phyloP scores from a whole-genome alignment of 2,113 vertebrate species.

The Dolichotis patagonum region DNA sequence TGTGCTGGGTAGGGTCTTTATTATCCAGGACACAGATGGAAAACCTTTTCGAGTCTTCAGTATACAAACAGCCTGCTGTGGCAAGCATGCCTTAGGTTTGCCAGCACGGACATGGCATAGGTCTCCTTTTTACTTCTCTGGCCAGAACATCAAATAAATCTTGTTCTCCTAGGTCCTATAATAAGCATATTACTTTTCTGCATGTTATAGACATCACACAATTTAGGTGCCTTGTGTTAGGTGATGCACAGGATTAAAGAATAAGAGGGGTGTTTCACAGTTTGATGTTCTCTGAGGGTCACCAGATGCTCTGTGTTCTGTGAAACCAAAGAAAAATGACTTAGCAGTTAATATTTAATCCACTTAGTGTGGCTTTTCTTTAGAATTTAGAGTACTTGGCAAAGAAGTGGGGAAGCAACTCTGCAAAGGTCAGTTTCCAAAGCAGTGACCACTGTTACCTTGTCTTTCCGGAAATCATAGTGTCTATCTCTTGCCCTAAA shows the following conservation, averaged over 20 bases:
- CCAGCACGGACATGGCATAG: background rate
- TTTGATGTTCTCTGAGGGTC: background rate
- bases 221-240: background rate
- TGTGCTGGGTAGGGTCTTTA: background rate
- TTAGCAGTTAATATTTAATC: background rate
- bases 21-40: too few species aligned
- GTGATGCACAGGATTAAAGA: background rate
- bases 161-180: background rate
- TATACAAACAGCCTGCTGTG: background rate
- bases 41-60: background rate
- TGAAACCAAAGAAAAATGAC: background rate
- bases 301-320: background rate
- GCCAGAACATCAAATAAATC: background rate
- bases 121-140: too few species aligned
- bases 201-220: background rate
- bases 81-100: background rate
- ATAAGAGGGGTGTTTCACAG: background rate
- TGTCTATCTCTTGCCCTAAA: background rate
- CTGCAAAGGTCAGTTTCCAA: background rate
- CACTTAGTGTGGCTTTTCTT: background rate
- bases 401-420: background rate
- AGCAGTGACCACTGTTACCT: background rate
- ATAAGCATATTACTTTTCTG: background rate
- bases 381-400: background rate
- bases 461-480: background rate